Base-by-base conservation (phyloP, 2,113 vertebrate genomes). In the Ivindomyrus marchei region DNA sequence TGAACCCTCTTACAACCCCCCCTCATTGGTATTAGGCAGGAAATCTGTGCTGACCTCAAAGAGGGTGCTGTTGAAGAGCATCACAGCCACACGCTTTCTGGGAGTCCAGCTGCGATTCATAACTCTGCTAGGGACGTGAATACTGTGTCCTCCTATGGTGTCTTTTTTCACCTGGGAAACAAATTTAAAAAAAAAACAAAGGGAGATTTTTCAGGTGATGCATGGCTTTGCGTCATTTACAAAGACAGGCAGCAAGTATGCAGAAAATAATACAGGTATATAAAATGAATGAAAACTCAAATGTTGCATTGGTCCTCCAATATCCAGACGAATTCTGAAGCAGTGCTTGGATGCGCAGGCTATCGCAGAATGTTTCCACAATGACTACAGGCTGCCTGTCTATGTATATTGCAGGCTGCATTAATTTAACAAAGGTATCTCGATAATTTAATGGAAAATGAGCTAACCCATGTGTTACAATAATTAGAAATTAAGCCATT, bases 51-150 rank as follows among this genome's bases (percentile, higher is more conserved):
- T 89, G 31, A 95, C 95, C 92, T 87, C 45, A 47, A 96, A 96
- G 2, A 89, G 8, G 9, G n/a, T 90, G 91, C 93, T 93, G 83
- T 92, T 88, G 27, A 96, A 90, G 31, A 95, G 11, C 0, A 90
- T 90, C 70, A 92, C 58, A 3, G 92, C 92, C 83, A 96, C 3
- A 0, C 27, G 9, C 24, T 7, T 7, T 0, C 13, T 0, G 17
- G 56, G 1, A 19, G 2, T 10, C 10, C 24, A 6, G 24, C 24
- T 5, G 92, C 91, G 24, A 0, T 93, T 31, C 1, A 96, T 89
- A n/a, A 93, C 95, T 4, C 92, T 92, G 0, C 91, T 17, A 0
- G 96, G 94, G 77, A 96, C 91, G 7, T 8, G 85, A 47, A 95
- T 50, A 0, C 1, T 46, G 90, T 94, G 90, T 0, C 87, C 1